These are phyloP conservation scores for Pocillopora verrucosa DNA, from an alignment of 64 coral and sea anemone genomes.

Conservation along the genomic window DNA sequence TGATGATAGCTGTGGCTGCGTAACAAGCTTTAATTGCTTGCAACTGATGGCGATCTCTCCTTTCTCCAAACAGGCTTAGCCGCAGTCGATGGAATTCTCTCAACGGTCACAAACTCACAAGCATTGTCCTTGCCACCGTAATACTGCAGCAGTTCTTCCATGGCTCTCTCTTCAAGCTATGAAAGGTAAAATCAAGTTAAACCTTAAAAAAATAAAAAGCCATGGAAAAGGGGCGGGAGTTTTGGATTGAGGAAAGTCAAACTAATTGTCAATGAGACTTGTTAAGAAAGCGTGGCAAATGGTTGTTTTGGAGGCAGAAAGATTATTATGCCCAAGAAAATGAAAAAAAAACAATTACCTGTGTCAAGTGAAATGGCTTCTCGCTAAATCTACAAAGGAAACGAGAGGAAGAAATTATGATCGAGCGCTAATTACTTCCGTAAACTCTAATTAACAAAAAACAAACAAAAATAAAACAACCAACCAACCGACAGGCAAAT, in stretches of 20 bases:
- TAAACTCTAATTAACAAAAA: no score
- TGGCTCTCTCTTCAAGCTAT: constrained; percentile 68
- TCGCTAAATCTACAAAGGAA: neutral
- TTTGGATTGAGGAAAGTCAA: no score
- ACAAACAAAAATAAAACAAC: neutral
- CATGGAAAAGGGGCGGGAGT: no score
- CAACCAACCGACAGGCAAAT: neutral
- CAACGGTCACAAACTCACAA: constrained; percentile 59
- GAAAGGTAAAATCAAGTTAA: neutral
- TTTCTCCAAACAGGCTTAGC: constrained; percentile 58
- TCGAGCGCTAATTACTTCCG: no score
- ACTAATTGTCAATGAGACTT: no score
- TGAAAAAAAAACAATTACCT: neutral
- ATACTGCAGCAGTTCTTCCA: constrained; percentile 56
- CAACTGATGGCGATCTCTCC: constrained; percentile 22
- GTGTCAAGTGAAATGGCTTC: constrained; percentile 50
- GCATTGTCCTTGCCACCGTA: constrained; percentile 57
- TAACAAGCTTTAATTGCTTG: neutral
- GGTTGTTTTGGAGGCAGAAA: no score
- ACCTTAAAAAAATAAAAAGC: no score
- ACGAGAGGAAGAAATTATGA: neutral
- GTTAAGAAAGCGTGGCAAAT: no score
- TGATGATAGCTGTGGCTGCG: neutral
- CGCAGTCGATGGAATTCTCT: constrained; percentile 45
- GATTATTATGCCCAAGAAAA: no score